These are phyloP conservation scores for Syrmaticus mikado DNA, from an alignment of 2,113 vertebrate species.

Conservation along the genomic window DNA sequence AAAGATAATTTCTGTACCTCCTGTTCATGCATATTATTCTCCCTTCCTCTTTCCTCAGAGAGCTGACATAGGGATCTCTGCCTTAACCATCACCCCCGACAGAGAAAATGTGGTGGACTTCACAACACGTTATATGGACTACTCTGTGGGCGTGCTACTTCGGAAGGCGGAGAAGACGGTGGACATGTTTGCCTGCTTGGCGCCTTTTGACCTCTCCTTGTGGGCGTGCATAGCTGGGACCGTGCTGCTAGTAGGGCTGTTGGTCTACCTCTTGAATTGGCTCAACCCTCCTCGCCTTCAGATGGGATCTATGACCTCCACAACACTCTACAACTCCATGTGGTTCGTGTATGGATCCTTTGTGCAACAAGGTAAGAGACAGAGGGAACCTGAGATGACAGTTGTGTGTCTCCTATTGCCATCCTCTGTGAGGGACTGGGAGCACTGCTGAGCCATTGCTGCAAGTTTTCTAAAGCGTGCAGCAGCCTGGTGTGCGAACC, in stretches of 20 bases:
- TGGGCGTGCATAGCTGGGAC: constrained; percentile 99
- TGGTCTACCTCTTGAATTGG: constrained; percentile 98
- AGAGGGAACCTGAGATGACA: background rate
- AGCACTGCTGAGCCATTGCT: background rate
- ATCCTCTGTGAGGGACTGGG: background rate
- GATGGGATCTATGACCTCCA: constrained; percentile 96
- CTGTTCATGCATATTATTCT: background rate
- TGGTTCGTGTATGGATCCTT: constrained; percentile 99
- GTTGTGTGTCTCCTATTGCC: fast-evolving
- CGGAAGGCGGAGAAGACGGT: constrained; percentile 94
- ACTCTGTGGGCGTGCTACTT: constrained; percentile 95
- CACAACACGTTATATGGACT: constrained; percentile 98
- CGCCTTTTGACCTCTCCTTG: constrained; percentile 95
- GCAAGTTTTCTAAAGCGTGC: background rate
- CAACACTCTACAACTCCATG: constrained; percentile 98
- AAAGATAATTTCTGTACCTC: background rate
- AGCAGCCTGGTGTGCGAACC: fast-evolving
- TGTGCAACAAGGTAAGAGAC: constrained; percentile 94
- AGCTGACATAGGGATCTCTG: constrained; percentile 96
- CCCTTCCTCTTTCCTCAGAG: constrained; percentile 77
- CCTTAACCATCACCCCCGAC: constrained; percentile 96
- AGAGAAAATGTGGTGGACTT: constrained; percentile 98
- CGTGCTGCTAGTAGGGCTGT: constrained; percentile 91
- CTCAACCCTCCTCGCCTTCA: constrained; percentile 94
- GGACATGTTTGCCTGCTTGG: constrained; percentile 98